Base-by-base conservation (phyloP, 1,140 invertebrate species). In the Pemphigus obesinymphae region DNA sequence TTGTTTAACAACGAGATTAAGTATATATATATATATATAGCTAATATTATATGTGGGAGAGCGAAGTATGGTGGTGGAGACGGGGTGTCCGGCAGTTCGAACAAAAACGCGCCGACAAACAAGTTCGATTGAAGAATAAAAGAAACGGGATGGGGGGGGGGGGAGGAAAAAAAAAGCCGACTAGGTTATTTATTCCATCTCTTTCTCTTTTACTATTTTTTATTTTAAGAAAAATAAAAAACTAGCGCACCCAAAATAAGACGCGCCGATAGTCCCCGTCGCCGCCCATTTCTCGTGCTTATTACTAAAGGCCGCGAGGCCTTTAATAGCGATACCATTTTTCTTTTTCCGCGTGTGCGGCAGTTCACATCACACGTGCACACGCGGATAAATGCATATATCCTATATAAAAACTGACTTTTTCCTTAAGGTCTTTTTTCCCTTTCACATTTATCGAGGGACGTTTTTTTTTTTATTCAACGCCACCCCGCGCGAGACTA, bases 391-490 rank as follows among this genome's bases (percentile, higher is more conserved):
- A 1, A 11, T 29, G 3, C 11, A 4, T 34, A 66, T 66, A 66
- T 31, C n/a, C n/a, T n/a, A n/a, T 66, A 63, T 20, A 66, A n/a
- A 66, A 66, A 66, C 63, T 66, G 63, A 66, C 63, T 66, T 66
- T 66, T 66, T 66, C 34, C 63, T 66, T 66, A 23, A 66, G 63
- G 20, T 66, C 34, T 66, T 66, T 66, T 34, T 66, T 66, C 20
- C n/a, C 20, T 66, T 66, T 37, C 20, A n/a, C 34, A 37, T 66
- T 66, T 66, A 66, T 66, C 34, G 63, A 66, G 63, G 34, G 63
- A 66, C 63, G 37, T 66, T 66, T 66, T n/a, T n/a, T n/a, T n/a
- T n/a, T 37, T 66, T 66, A 66, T 66, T 66, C 63, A 66, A 66
- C 20, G 63, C 63, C 20, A 37, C 63, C 20, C 23, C 3, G 61